phyloP scores from a whole-genome alignment of 2,888 invertebrate genomes.

The Tortricodes alternella region DNA sequence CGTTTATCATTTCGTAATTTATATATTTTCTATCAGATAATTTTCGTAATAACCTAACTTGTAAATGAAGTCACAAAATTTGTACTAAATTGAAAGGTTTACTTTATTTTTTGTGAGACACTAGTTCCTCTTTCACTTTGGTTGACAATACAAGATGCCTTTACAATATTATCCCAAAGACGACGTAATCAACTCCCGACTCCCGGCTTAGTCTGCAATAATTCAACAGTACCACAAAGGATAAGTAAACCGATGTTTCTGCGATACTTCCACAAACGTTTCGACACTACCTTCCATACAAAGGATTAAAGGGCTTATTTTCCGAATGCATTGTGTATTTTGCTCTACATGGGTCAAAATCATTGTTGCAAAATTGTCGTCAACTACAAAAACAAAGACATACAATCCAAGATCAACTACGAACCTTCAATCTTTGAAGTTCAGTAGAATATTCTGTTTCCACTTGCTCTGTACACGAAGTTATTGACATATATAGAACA shows the following conservation, averaged over 20 bases:
- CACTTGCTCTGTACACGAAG: no score
- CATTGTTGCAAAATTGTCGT: neutral
- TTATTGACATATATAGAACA: no score
- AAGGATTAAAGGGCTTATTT: constrained; percentile 12
- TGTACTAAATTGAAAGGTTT: neutral
- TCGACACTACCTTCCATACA: neutral
- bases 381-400: neutral
- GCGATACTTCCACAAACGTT: neutral
- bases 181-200: neutral
- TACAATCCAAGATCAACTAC: no score
- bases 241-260: neutral
- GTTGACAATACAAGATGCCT: neutral
- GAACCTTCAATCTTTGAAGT: no score
- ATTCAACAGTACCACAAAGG: constrained; percentile 10
- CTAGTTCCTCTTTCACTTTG: neutral
- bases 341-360: neutral
- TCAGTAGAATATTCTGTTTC: no score
- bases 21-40: no score
- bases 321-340: constrained; percentile 4
- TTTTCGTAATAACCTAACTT: no score
- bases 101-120: neutral
- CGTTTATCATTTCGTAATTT: no score
- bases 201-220: neutral
- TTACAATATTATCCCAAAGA: neutral
- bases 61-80: no score